A percentile compares a stretch with the other conserved stretches of the same genome.
Evolutionary conservation across 1,140 invertebrate genomes (phyloP).

Genomic region (Pogonus chalceus): DNA sequence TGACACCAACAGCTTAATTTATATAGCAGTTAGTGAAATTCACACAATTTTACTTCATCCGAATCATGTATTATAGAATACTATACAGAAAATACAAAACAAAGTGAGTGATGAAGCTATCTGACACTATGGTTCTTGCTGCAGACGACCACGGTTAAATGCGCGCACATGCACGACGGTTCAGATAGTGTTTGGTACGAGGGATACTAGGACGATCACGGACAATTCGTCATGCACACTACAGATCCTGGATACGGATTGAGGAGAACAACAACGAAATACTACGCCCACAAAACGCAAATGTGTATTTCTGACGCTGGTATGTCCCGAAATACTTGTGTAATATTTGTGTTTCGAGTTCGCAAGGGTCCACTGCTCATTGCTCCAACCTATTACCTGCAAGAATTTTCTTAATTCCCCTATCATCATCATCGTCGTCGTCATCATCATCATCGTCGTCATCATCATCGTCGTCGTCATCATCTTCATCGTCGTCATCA

Average conservation of each 20-base stretch:
- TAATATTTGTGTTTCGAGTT: neutral
- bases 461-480: constrained; percentile 43
- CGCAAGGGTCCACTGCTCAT: constrained; percentile 16
- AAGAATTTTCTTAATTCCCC: constrained; percentile 29
- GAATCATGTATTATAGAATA: no score
- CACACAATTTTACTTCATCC: no score
- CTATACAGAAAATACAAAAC: no score
- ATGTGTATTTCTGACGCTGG: neutral
- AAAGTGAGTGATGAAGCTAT: constrained; percentile 3
- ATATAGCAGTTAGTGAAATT: no score
- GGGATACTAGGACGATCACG: no score
- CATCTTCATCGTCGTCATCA: constrained; percentile 39
- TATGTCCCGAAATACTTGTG: neutral
- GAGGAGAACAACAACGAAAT: no score
- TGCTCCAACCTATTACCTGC: constrained; percentile 27
- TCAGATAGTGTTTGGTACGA: neutral
- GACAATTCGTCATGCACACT: neutral
- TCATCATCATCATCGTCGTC: constrained; percentile 41
- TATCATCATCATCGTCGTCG: constrained; percentile 39
- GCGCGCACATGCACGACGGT: neutral
- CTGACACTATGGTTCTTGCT: constrained; percentile 6
- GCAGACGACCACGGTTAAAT: neutral
- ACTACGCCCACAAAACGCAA: neutral
- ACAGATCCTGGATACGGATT: no score
- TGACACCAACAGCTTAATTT: no score